phyloP scores from a whole-genome alignment of 64 coral and sea anemone species.

The Astreopora myriophthalma region DNA sequence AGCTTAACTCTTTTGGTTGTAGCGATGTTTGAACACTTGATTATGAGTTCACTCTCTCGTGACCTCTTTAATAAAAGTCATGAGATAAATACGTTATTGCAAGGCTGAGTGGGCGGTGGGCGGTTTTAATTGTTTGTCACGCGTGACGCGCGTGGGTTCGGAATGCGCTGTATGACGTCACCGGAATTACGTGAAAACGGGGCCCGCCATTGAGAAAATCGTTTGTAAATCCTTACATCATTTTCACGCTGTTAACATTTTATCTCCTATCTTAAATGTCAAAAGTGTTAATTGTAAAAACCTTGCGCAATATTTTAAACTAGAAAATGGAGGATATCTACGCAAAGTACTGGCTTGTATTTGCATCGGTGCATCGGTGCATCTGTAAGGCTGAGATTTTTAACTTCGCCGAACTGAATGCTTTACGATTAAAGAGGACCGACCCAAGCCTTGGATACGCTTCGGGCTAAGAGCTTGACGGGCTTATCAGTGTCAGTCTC shows the following conservation, averaged over 20 bases:
- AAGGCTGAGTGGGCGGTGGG: not conserved
- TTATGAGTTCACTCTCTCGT: not conserved
- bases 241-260: too few relatives aligned
- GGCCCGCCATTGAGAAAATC: not conserved
- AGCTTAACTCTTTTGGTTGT: not conserved
- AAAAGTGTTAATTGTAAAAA: not conserved
- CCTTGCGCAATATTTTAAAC: too few relatives aligned
- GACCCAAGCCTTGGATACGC: too few relatives aligned
- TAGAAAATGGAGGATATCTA: too few relatives aligned
- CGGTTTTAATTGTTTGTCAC: conserved; percentile 34
- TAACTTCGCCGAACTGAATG: not conserved
- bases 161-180: not conserved
- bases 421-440: too few relatives aligned
- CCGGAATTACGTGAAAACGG: not conserved
- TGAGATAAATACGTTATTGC: conserved; percentile 18
- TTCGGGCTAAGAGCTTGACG: not conserved
- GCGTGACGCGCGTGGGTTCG: not conserved
- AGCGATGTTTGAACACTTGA: not conserved
- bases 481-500: not conserved
- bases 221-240: not conserved
- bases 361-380: not conserved
- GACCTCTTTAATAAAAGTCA: conserved; percentile 10
- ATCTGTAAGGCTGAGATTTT: not conserved
- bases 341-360: too few relatives aligned
- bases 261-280: too few relatives aligned